Conservation (phyloP, 2,797 vertebrate genomes). For the Sandelia bainsii region DNA sequence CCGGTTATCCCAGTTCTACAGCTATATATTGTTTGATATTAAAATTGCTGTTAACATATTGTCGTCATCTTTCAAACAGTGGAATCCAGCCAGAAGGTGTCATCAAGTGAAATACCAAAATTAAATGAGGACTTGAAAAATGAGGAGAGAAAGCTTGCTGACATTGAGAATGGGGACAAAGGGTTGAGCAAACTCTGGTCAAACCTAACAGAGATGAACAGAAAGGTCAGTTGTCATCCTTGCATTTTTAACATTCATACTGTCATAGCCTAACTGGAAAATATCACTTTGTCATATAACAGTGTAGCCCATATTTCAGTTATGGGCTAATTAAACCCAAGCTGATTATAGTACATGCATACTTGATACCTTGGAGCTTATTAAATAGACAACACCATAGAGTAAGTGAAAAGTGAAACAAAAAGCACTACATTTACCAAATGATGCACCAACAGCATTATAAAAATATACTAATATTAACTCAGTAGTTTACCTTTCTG, state of each 20-base stretch:
- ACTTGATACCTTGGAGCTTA: not conserved
- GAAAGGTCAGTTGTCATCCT: conserved; percentile 86
- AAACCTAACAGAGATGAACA: conserved; percentile 95
- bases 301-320: no score
- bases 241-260: not conserved
- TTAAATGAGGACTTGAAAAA: conserved; percentile 94
- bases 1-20: not conserved
- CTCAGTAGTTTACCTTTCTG: no score
- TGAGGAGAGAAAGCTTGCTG: conserved; percentile 89
- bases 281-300: not conserved
- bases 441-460: no score
- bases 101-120: conserved; percentile 93
- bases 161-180: conserved; percentile 90
- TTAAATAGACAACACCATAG: not conserved
- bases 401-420: not conserved
- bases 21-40: not conserved
- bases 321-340: not conserved
- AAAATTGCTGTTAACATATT: conserved; percentile 28
- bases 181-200: conserved; percentile 93
- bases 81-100: conserved; percentile 94
- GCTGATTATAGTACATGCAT: not conserved
- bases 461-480: no score
- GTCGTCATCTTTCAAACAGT: conserved; percentile 80
- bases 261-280: not conserved
- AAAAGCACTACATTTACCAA: no score